These are phyloP conservation scores for Siniperca scherzeri DNA, from an alignment of 2,797 vertebrate genomes.

Conservation along the genomic window DNA sequence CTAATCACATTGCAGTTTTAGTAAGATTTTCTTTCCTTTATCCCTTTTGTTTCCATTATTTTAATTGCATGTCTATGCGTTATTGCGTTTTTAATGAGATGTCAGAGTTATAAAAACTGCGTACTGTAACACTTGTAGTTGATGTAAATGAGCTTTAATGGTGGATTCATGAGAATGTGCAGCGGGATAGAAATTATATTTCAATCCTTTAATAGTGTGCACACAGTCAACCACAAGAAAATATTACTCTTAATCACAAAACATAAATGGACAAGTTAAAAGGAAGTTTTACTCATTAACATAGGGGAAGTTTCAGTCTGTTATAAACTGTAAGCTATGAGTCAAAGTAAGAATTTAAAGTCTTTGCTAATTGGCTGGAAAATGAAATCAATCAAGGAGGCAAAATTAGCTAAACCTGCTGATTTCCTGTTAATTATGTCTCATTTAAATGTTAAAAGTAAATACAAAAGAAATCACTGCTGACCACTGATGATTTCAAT, in stretches of 20 bases:
- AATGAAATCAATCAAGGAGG: neutral
- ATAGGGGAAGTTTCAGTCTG: neutral
- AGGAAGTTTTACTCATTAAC: neutral
- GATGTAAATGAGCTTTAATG: constrained; percentile 62
- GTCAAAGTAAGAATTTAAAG: constrained; percentile 1
- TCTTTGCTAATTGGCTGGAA: constrained; percentile 6
- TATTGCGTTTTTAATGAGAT: constrained; percentile 64
- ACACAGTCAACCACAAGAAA: constrained; percentile 10
- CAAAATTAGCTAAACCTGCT: neutral
- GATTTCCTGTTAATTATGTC: neutral
- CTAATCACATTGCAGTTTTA: constrained; percentile 38
- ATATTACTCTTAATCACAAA: constrained; percentile 3
- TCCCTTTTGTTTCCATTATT: constrained; percentile 46
- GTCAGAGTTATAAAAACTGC: constrained; percentile 35
- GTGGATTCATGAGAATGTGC: constrained; percentile 42
- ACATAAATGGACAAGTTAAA: constrained; percentile 13
- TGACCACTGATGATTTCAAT: constrained; percentile 2
- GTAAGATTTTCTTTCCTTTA: constrained; percentile 34
- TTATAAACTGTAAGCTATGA: constrained; percentile 15
- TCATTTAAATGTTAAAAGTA: constrained; percentile 12
- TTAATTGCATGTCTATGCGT: constrained; percentile 49
- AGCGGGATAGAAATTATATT: constrained; percentile 42
- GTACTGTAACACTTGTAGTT: constrained; percentile 19
- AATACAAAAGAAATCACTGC: neutral
- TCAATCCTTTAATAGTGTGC: constrained; percentile 19